These are phyloP conservation scores for Propithecus deckenii DNA, from an alignment of 2,797 vertebrate species.

Conservation along the genomic window DNA sequence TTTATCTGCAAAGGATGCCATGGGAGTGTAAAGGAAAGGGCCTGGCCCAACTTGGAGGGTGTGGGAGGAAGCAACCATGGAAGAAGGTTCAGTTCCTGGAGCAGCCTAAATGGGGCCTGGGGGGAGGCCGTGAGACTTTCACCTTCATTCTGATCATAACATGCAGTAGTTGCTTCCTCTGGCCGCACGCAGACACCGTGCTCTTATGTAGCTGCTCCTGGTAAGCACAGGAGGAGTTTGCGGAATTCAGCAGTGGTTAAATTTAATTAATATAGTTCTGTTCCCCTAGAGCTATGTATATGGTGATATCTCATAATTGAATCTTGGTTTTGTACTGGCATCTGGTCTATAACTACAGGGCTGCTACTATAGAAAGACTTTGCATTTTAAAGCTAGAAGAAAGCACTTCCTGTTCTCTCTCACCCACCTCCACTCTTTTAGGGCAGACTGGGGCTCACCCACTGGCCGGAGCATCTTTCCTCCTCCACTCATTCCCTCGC, in stretches of 20 bases:
- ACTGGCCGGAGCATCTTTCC: not conserved
- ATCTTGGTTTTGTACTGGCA: not conserved
- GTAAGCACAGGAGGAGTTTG: not conserved
- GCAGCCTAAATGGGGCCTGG: not conserved
- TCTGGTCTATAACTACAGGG: not conserved
- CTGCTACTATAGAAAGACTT: not conserved
- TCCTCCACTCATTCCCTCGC: not conserved
- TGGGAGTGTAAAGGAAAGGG: not conserved
- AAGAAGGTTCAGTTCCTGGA: not conserved
- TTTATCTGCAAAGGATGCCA: not conserved
- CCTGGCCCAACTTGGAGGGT: not conserved
- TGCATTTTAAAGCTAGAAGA: not conserved
- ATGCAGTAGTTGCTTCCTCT: not conserved
- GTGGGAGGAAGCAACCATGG: not conserved
- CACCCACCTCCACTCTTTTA: not conserved
- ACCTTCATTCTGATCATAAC: not conserved
- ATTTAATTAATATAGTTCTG: constrained; percentile 49
- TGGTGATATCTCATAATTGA: not conserved
- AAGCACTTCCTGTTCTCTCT: not conserved
- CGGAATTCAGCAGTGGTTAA: constrained; percentile 19
- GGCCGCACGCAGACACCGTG: not conserved
- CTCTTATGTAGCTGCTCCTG: not conserved
- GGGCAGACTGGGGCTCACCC: not conserved
- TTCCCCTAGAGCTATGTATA: not conserved
- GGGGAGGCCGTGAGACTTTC: not conserved